Evolutionary conservation across 1,140 invertebrate species (phyloP), one percentile per base, ranked within the genome.

Genomic region (Macrocentrus cingulum): DNA sequence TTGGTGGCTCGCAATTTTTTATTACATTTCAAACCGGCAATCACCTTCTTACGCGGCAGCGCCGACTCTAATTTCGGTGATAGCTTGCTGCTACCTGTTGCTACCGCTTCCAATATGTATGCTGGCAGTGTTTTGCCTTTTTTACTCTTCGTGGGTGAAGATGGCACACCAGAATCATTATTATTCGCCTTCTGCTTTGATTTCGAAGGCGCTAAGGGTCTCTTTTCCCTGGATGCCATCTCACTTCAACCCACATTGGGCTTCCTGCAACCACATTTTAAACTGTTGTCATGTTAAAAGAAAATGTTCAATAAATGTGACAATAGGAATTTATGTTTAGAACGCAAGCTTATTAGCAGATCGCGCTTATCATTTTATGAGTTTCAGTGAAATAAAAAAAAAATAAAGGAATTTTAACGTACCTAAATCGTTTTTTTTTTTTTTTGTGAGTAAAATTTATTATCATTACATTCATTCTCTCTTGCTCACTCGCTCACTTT

Each of bases 141-240:
- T 56, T 71, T 76, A 57, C 50, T 64, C 59, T 68, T 79, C 49
- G 61, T 65, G 19, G 76, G 70, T 16, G 67, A 63, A 6, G 71
- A 66, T 41, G 66, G 60, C 62, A 68, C 61, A 34, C 70, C 66
- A 54, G 67, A 68, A 59, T 76, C 75, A 69, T 39, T 39, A 39
- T 75, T 77, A 70, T 71, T 79, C 52, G 68, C 69, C 71, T 72
- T 79, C 70, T 78, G 76, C 65, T 79, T 80, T 50, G 75, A 67
- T 71, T 79, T 80, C 49, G 75, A 78, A 71, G 76, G 69, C 67
- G 71, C 74, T 80, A 79, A 70, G 76, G 76, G 70, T 79, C 71
- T 79, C 61, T 80, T 80, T 72, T 80, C 78, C 72, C 77, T 80
- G 75, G 78, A 80, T 80, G 78, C 78, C 78, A 80, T 80, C 72